phyloP scores from a whole-genome alignment of 2,888 invertebrate genomes.

The Loripinus fragilis region DNA sequence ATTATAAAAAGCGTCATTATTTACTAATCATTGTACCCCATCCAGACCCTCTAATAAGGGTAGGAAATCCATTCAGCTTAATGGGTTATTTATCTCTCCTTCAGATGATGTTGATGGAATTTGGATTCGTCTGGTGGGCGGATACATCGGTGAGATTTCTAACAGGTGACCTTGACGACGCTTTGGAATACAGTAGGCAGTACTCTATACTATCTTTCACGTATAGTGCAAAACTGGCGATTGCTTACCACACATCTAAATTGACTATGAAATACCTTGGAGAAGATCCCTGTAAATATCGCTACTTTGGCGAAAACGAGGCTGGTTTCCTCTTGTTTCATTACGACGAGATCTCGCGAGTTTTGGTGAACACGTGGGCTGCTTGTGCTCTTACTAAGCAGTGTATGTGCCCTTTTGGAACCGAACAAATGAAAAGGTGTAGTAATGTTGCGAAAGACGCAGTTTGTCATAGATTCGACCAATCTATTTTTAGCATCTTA shows the following conservation, averaged over 20 bases:
- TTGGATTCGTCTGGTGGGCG: constrained; percentile 58
- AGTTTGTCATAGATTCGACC: constrained; percentile 61
- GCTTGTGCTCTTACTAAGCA: constrained; percentile 44
- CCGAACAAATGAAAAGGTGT: constrained; percentile 31
- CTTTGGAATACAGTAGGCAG: constrained; percentile 37
- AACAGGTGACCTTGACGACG: constrained; percentile 38
- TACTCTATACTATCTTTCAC: constrained; percentile 50
- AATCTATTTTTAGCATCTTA: constrained; percentile 21
- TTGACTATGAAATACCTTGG: constrained; percentile 42
- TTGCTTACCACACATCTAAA: constrained; percentile 42
- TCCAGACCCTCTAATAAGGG: too few species aligned
- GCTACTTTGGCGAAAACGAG: constrained; percentile 53
- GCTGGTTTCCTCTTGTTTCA: constrained; percentile 50
- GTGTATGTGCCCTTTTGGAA: constrained; percentile 44
- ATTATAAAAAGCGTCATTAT: too few species aligned
- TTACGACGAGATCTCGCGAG: constrained; percentile 42
- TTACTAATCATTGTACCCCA: too few species aligned
- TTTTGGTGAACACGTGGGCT: constrained; percentile 43
- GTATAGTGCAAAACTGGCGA: constrained; percentile 33
- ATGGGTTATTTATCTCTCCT: too few species aligned
- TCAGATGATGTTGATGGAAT: constrained; percentile 49
- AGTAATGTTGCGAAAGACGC: constrained; percentile 24
- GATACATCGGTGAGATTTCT: constrained; percentile 48
- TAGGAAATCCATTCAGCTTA: too few species aligned
- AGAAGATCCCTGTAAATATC: constrained; percentile 53